Evolutionary conservation across 2,888 invertebrate species (phyloP), one percentile per base, ranked within the genome.

Genomic region (Polydrusus pterygomalis): DNA sequence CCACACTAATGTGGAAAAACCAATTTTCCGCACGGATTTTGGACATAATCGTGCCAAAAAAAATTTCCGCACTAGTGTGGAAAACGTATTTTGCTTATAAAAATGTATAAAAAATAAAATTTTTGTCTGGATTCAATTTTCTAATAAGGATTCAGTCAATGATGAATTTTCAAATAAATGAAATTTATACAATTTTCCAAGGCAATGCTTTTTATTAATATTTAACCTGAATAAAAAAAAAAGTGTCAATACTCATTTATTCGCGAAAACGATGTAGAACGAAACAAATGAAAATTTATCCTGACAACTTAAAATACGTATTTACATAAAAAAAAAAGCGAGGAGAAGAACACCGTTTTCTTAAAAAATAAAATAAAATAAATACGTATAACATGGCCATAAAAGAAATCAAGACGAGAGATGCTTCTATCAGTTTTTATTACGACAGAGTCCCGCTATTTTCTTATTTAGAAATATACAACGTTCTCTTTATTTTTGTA

Each of bases 291-390:
- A 54, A 54, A 54, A 54, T 54, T 54, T 54, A 25, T 54, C 13
- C 54, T 54, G 30, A 54, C 54, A 54, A 54, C 17, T 54, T 54
- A 54, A 54, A 54, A 54, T 54, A n/a, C n/a, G 25, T 25, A 25
- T 54, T n/a, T 54, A 30, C n/a, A 30, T 30, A 54, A 30, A 30
- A 30, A 54, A 25, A 25, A 13, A 49, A 18, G 7, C 20, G 54
- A 54, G 0, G 25, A 25, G n/a, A 54, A 54, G n/a, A 54, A 54
- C 25, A 54, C 30, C 54, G 54, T 54, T 54, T 30, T 20, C 20
- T 30, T 51, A 20, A 54, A 25, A 25, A 7, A 25, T 25, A 54
- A 54, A 54, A 54, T 54, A 54, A 54, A 30, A 54, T 54, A 54
- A 54, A 30, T 54, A 34, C 34, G 8, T 7, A 54, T 54, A 54